Conservation (phyloP, 2,797 vertebrate species). For the Lagorchestes hirsutus region DNA sequence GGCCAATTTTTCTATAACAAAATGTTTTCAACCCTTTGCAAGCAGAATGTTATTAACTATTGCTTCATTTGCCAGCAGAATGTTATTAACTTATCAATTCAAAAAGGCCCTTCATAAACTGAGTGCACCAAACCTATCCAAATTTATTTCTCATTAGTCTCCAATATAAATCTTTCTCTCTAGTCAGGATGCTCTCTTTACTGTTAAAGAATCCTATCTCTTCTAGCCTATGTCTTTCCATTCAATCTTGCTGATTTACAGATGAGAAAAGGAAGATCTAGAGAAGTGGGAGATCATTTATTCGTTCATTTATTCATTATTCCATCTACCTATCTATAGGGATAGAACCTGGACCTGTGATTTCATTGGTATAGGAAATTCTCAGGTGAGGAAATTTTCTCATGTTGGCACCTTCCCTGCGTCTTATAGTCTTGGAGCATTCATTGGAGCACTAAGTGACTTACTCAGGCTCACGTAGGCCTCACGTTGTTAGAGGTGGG, state of each 20-base stretch:
- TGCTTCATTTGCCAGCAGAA: slow-evolving; percentile 71
- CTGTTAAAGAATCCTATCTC: not conserved
- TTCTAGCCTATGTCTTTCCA: not conserved
- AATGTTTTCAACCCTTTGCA: slow-evolving; percentile 46
- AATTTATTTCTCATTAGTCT: slow-evolving; percentile 48
- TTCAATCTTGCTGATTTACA: not conserved
- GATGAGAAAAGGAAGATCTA: not conserved
- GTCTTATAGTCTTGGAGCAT: not conserved
- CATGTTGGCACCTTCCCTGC: not conserved
- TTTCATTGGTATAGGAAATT: not conserved
- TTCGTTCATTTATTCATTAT: not conserved
- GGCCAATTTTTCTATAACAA: slow-evolving; percentile 72
- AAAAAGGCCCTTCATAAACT: slow-evolving; percentile 63
- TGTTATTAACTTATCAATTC: slow-evolving; percentile 60
- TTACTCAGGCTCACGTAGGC: not conserved
- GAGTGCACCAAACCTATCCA: slow-evolving; percentile 31
- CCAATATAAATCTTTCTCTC: not conserved
- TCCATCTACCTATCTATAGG: not conserved
- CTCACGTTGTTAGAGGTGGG: not conserved
- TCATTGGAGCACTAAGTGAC: not conserved
- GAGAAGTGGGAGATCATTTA: not conserved
- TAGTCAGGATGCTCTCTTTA: not conserved
- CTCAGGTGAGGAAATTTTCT: not conserved
- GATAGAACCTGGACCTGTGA: not conserved
- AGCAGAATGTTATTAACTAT: slow-evolving; percentile 70